Evolutionary conservation across 2,113 vertebrate species (phyloP).

Genomic region (Bubo bubo): DNA sequence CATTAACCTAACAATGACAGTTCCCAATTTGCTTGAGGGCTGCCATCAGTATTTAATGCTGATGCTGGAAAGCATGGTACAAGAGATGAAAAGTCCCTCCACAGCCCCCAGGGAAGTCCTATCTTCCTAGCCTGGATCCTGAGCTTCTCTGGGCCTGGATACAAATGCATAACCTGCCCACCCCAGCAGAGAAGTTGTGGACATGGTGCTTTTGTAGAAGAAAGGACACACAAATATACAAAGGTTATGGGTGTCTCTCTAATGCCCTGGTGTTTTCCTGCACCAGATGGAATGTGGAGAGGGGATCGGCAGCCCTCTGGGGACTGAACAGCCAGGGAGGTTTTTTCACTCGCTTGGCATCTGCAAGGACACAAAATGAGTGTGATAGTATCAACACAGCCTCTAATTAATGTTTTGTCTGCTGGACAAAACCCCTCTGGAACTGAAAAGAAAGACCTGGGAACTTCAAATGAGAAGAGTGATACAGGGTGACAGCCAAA

Average conservation of each 20-base stretch:
- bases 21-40: background rate
- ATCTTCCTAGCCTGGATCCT: background rate
- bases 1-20: no score
- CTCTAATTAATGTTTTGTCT: constrained; percentile 17
- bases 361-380: constrained; percentile 11
- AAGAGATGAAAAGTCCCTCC: background rate
- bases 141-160: background rate
- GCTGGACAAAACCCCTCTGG: background rate
- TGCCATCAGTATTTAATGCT: background rate
- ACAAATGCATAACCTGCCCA: rapidly evolving
- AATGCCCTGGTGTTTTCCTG: background rate
- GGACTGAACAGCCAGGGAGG: background rate
- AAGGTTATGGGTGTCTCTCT: background rate
- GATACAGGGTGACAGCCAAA: background rate
- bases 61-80: background rate
- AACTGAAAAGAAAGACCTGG: background rate
- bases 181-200: background rate
- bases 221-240: background rate
- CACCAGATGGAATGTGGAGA: background rate
- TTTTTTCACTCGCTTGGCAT: background rate
- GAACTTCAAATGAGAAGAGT: background rate
- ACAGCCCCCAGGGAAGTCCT: background rate
- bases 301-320: background rate
- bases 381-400: background rate
- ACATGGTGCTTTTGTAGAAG: background rate